phyloP scores from a whole-genome alignment of 2,888 invertebrate species.

The Helicoverpa assulta region DNA sequence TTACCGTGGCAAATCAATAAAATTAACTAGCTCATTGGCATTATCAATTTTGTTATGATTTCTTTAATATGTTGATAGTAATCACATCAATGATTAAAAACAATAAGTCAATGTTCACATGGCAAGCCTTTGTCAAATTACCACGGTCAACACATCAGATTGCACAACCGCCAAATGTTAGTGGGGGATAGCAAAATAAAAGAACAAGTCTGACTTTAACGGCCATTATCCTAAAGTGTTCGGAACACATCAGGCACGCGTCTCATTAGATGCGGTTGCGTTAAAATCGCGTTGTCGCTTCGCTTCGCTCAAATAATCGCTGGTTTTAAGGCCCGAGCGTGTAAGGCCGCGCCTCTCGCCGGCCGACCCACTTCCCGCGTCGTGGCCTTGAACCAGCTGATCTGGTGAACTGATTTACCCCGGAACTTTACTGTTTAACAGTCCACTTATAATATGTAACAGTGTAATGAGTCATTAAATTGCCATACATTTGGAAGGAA shows the following conservation, averaged over 20 bases:
- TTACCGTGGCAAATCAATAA: no score
- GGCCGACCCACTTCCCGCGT: conserved; percentile 57
- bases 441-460: neutral
- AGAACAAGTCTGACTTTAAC: conserved; percentile 7
- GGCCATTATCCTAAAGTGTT: conserved; percentile 21
- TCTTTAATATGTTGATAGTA: no score
- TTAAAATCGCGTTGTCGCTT: conserved; percentile 5
- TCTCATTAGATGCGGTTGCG: conserved; percentile 37
- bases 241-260: conserved; percentile 29
- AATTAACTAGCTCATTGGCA: no score
- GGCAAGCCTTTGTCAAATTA: conserved; percentile 8
- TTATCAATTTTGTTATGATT: no score
- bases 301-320: conserved; percentile 25
- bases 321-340: conserved; percentile 34
- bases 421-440: conserved; percentile 42
- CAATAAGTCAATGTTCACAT: neutral
- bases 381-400: conserved; percentile 67
- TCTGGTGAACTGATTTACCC: conserved; percentile 48
- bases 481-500: conserved; percentile 22
- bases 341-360: conserved; percentile 56
- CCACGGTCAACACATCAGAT: conserved; percentile 10
- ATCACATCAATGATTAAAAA: neutral
- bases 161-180: conserved; percentile 20
- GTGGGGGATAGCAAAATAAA: conserved; percentile 24
- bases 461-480: neutral